Conservation (phyloP, 2,113 vertebrate species). For the Indicator maculatus region DNA sequence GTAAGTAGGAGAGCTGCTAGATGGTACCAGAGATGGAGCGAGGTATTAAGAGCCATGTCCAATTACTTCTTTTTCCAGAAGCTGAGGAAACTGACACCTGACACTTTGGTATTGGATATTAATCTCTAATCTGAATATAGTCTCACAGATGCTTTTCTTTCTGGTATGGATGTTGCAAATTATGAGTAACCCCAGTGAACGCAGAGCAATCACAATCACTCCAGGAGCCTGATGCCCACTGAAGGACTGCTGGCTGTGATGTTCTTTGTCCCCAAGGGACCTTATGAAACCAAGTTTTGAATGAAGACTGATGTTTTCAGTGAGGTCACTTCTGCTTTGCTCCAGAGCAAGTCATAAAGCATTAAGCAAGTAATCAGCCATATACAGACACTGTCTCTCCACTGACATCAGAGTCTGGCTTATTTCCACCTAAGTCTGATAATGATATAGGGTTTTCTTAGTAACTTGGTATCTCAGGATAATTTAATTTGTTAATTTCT, state of each 20-base stretch:
- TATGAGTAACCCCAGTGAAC: not conserved
- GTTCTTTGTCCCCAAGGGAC: accelerated
- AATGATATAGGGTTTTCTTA: not conserved
- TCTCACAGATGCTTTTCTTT: not conserved
- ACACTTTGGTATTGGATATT: not conserved
- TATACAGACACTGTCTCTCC: not conserved
- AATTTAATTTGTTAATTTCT: not conserved
- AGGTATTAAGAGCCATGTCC: not conserved
- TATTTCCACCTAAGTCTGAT: not conserved
- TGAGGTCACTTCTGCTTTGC: conserved; percentile 14
- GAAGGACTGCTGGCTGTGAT: not conserved
- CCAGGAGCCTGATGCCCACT: not conserved
- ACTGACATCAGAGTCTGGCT: not conserved
- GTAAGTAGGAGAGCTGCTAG: not conserved
- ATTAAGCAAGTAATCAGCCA: not conserved
- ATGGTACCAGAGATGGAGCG: not conserved
- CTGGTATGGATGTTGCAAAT: not conserved
- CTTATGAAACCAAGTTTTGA: not conserved
- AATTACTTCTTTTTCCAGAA: conserved; percentile 15
- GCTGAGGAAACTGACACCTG: not conserved
- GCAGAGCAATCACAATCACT: not conserved
- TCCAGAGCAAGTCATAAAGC: not conserved
- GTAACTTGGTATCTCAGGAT: not conserved
- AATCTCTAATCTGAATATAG: not conserved
- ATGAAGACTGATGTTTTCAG: not conserved